Base-by-base conservation (phyloP, 2,888 invertebrate species). In the Gastrophysa polygoni region DNA sequence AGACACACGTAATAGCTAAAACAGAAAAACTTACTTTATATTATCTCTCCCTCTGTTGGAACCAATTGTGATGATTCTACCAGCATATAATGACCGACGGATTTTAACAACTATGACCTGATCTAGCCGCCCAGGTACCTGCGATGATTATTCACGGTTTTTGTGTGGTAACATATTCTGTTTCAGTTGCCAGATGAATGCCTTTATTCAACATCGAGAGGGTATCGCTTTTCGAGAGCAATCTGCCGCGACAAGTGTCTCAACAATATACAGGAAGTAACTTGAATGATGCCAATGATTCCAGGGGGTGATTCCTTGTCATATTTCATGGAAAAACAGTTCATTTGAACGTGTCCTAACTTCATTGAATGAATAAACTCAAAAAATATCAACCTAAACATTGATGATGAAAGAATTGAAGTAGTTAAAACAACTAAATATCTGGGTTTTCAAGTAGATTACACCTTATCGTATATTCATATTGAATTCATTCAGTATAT, bases 171-270 rank as follows among this genome's bases (percentile, higher is more conserved):
- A n/a, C 24, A 21, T 43, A 54, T 24, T 52, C 43, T 24, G 21
- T 54, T 43, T 43, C 54, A 43, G 54, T 44, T 54, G 44, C 54
- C 54, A 54, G 54, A 43, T 43, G 54, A 54, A 54, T 54, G 54
- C 43, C 16, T 43, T 54, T 43, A 54, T 54, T 54, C 43, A 54
- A 43, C 43, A 29, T 17, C 43, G 43, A 54, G 24, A 18, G 11
- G 38, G 38, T 28, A 28, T 43, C 54, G 24, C 20, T 14, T 54
- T 43, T 34, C 16, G 24, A 38, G 24, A 43, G 29, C 52, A 52
- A 52, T 52, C 52, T 52, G 52, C 14, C 21, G 52, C 34, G 38
- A 54, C 54, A 54, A 54, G 54, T 54, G 54, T 54, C 38, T 38
- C 14, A 14, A 14, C 14, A 38, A 11, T 21, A 54, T 29, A 24